These are phyloP conservation scores for Zeuzera pyrina DNA, from an alignment of 2,888 invertebrate genomes.

Conservation along the genomic window DNA sequence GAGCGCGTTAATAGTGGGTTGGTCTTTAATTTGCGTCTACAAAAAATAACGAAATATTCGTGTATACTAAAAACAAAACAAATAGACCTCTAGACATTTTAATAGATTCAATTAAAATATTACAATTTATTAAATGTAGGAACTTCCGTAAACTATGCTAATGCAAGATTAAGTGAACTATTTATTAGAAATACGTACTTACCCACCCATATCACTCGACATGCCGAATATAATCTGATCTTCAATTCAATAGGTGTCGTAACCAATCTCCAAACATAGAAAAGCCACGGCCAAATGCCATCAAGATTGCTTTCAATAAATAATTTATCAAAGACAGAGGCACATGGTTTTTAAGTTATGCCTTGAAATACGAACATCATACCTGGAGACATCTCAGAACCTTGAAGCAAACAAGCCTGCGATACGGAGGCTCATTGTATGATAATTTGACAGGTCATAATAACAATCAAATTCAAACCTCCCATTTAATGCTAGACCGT, in stretches of 20 bases:
- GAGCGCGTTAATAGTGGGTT: conserved; percentile 11
- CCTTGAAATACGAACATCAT: conserved; percentile 25
- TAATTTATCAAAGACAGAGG: conserved; percentile 32
- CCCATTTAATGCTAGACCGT: conserved; percentile 46
- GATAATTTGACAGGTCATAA: conserved; percentile 43
- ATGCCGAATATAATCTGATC: conserved; percentile 27
- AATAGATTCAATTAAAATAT: background rate
- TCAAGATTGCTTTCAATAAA: conserved; percentile 51
- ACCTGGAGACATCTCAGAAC: conserved; percentile 31
- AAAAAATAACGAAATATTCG: conserved; percentile 4
- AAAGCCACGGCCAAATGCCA: conserved; percentile 57
- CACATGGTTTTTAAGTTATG: conserved; percentile 37
- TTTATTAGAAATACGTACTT: conserved; percentile 8
- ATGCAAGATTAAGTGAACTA: background rate
- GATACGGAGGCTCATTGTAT: conserved; percentile 50
- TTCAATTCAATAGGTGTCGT: conserved; percentile 39
- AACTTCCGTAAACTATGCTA: conserved; percentile 5
- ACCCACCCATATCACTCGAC: conserved; percentile 14
- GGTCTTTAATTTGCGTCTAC: conserved; percentile 4
- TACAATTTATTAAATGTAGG: conserved; percentile 5
- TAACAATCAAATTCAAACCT: conserved; percentile 34
- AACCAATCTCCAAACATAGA: conserved; percentile 42
- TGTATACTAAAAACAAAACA: conserved; percentile 1
- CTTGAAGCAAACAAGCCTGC: conserved; percentile 25
- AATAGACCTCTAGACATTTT: conserved; percentile 1